Evolutionary conservation across 2,797 vertebrate genomes (phyloP), one percentile per base, ranked within the genome.

Genomic region (Molothrus aeneus): DNA sequence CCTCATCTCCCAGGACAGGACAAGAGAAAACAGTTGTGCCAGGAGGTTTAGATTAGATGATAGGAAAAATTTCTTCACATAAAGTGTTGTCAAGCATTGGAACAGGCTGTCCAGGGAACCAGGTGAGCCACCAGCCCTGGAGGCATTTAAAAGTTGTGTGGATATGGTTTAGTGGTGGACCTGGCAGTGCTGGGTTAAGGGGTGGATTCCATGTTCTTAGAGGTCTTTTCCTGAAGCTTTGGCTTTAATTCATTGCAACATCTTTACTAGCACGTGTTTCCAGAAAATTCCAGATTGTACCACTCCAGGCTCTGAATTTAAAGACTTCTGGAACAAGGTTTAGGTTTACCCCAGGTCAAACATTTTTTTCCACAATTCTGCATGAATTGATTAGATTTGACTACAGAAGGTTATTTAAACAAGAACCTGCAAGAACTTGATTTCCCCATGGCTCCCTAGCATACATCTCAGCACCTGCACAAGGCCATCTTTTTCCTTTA

Each of bases 341-440:
- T 71, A 74, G 7, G 74, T 69, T 80, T 73, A 91, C 22, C 4
- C 8, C 42, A 42, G 15, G 48, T 53, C 60, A 85, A 77, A 51
- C 11, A 32, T 24, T 50, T 19, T 40, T 51, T 51, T 69, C 43
- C 36, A 73, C 1, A 1, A 61, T 32, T 78, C 38, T 1, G 0
- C 42, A 53, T 10, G 11, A 63, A 77, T 75, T 4, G 3, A 80
- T 86, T 50, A 83, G 19, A 80, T 64, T 47, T 65, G 38, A 69
- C 53, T 57, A n/a, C 0, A 3, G 29, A 90, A 88, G n/a, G 50
- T 84, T 90, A 78, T 61, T 88, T 88, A 72, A 95, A 85, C 31
- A 85, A 81, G 22, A 77, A 60, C 40, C 43, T 36, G 28, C 28
- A 92, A 77, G 70, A 77, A 32, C 22, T 18, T 3, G 0, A 25